phyloP scores from a whole-genome alignment of 2,888 invertebrate genomes.

The Epirrita christyi region DNA sequence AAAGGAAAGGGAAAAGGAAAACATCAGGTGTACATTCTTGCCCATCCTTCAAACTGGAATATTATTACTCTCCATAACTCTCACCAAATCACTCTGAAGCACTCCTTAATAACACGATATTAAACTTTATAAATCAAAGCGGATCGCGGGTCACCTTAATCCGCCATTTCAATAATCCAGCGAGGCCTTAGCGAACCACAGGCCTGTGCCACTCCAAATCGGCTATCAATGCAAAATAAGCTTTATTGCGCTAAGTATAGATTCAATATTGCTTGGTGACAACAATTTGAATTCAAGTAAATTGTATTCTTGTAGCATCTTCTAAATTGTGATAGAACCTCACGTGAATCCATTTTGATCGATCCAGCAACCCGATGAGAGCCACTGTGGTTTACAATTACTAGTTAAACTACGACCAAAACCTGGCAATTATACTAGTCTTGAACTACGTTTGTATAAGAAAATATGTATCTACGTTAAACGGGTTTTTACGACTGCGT shows the following conservation, averaged over 20 bases:
- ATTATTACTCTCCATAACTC: conserved; percentile 25
- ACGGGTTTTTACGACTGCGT: neutral
- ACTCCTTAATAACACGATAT: conserved; percentile 40
- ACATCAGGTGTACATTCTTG: neutral
- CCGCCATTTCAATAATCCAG: conserved; percentile 42
- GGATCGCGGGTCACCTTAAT: conserved; percentile 40
- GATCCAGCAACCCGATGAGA: no score
- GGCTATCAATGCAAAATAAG: neutral
- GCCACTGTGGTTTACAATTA: no score
- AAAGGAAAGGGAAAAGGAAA: no score
- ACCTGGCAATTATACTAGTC: no score
- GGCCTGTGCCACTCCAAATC: neutral
- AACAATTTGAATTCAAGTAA: neutral
- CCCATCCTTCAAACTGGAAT: conserved; percentile 10
- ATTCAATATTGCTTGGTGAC: neutral
- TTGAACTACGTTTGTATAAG: neutral
- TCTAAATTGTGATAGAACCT: no score
- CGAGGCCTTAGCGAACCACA: neutral
- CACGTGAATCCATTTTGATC: no score
- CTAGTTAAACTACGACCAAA: no score
- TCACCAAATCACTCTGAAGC: conserved; percentile 23
- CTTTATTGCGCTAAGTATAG: neutral
- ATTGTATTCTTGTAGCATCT: neutral
- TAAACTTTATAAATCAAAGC: conserved; percentile 41
- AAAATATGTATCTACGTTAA: neutral